Percentiles rank a stretch among this genome's conserved stretches.
Conservation (phyloP, 2,113 vertebrate genomes). For the Leiothrix lutea region DNA sequence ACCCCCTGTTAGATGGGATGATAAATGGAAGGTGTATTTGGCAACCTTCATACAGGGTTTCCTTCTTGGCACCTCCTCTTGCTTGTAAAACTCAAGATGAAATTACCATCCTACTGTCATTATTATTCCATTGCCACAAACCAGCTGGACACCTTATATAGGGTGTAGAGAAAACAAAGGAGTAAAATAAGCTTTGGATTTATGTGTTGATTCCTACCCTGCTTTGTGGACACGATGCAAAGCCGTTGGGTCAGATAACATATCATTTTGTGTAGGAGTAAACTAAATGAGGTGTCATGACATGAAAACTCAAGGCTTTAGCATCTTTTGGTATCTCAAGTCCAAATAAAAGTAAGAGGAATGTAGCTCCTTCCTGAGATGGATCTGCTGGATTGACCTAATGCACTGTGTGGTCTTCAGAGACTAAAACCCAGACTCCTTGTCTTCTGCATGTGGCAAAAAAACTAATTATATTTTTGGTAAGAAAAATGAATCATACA, state of each 20-base stretch:
- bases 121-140: conserved; percentile 1
- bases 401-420: not conserved
- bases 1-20: not conserved
- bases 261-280: not conserved
- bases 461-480: not conserved
- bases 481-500: not conserved
- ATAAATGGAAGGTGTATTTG: conserved; percentile 38
- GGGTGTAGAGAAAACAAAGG: not conserved
- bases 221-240: not conserved
- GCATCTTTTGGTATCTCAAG: not conserved
- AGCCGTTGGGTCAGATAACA: not conserved
- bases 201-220: not conserved
- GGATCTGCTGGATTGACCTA: not conserved
- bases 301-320: not conserved
- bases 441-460: not conserved
- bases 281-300: not conserved
- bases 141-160: not conserved
- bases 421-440: not conserved
- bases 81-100: conserved; percentile 20
- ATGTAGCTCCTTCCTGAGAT: not conserved
- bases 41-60: conserved; percentile 27
- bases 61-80: not conserved
- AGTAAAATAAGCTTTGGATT: not conserved
- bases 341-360: not conserved
- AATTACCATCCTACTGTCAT: conserved; percentile 10